Evolutionary conservation across 2,113 vertebrate genomes (phyloP).

Genomic region (Fukomys damarensis): DNA sequence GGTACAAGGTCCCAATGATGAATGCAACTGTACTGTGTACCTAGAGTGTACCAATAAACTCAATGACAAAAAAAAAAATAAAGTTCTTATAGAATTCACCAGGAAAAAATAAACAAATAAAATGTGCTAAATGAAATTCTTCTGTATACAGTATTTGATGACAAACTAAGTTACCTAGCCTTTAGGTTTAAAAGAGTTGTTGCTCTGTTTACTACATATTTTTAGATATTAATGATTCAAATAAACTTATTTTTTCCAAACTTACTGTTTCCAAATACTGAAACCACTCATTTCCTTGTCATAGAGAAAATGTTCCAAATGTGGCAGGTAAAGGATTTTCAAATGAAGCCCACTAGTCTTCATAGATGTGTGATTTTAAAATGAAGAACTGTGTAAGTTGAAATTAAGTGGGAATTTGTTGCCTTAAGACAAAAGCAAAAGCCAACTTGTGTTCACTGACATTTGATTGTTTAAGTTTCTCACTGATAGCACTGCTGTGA

Average conservation of each 20-base stretch:
- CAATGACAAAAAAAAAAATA: too few relatives aligned
- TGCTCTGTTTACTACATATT: slow-evolving; percentile 63
- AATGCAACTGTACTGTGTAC: too few relatives aligned
- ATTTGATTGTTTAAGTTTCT: slow-evolving; percentile 82
- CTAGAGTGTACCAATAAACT: too few relatives aligned
- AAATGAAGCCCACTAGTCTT: slow-evolving; percentile 65
- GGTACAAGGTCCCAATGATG: too few relatives aligned
- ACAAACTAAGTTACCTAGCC: slow-evolving; percentile 78
- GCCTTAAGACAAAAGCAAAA: slow-evolving; percentile 71
- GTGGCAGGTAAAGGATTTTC: slow-evolving; percentile 62
- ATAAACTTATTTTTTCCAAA: slow-evolving; percentile 78
- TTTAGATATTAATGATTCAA: slow-evolving; percentile 72
- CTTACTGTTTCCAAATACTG: slow-evolving; percentile 72
- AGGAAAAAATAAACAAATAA: too few relatives aligned
- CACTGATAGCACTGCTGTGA: slow-evolving; percentile 37
- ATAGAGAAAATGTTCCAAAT: slow-evolving; percentile 38
- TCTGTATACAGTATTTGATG: slow-evolving; percentile 79
- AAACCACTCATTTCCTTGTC: slow-evolving; percentile 64
- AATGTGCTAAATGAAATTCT: slow-evolving; percentile 79
- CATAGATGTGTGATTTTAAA: slow-evolving; percentile 76
- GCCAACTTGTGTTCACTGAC: slow-evolving; percentile 75
- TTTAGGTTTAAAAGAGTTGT: slow-evolving; percentile 77
- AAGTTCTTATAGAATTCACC: too few relatives aligned
- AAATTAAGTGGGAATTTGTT: slow-evolving; percentile 83
- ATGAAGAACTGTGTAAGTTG: slow-evolving; percentile 75